phyloP scores from a whole-genome alignment of 2,113 vertebrate genomes.

The Scatophagus argus region DNA sequence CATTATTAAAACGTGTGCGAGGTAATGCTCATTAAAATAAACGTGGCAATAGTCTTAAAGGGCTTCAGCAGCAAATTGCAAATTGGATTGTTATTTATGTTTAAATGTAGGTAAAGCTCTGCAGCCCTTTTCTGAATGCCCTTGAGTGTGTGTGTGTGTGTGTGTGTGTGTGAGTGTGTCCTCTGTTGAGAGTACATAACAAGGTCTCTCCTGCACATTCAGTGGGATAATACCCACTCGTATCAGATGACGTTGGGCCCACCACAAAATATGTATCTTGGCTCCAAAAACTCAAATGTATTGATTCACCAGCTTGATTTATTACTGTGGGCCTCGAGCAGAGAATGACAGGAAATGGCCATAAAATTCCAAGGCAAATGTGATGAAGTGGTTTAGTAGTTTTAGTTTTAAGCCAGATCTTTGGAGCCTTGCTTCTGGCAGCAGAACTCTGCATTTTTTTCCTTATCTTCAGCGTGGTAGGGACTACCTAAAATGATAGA shows the following conservation, averaged over 20 bases:
- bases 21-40: not conserved
- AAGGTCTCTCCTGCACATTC: constrained; percentile 4
- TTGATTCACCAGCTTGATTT: constrained; percentile 42
- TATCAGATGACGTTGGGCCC: constrained; percentile 47
- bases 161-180: constrained; percentile 19
- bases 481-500: too few relatives aligned
- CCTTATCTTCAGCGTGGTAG: too few relatives aligned
- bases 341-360: constrained; percentile 27
- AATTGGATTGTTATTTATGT: not conserved
- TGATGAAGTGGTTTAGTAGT: not conserved
- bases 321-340: constrained; percentile 13
- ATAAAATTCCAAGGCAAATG: not conserved
- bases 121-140: not conserved
- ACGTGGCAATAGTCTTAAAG: not conserved
- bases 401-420: constrained; percentile 21
- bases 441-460: too few relatives aligned
- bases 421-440: too few relatives aligned
- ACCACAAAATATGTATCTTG: constrained; percentile 39
- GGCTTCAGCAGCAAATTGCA: too few relatives aligned
- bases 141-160: constrained; percentile 5
- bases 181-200: not conserved
- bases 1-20: constrained; percentile 1
- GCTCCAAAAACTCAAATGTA: constrained; percentile 42
- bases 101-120: not conserved
- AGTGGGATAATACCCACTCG: not conserved